Evolutionary conservation across 2,888 invertebrate genomes (phyloP), one percentile per base, ranked within the genome.

Genomic region (Tromatobia lineatoria): DNA sequence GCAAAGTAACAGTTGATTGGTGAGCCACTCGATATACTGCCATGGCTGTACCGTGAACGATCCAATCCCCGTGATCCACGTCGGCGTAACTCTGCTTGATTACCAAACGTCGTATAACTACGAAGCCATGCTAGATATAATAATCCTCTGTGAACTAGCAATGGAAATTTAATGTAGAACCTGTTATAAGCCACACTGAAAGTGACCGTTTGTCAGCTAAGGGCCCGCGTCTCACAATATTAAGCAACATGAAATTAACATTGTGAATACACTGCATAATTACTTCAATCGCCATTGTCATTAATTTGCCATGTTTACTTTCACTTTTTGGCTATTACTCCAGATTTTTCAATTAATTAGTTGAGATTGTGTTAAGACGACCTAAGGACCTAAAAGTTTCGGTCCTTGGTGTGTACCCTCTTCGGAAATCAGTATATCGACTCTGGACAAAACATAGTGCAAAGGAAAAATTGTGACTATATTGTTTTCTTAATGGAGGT

Each of bases 1-100:
- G 85, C 80, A 84, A 88, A 88, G 88, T 88, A 88, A 87, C 87
- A 86, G 87, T 85, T 88, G 86, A 87, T 88, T 88, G 86, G 87
- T 85, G 85, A 82, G 83, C 84, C 70, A 83, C 80, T 86, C 85
- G 80, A 85, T 85, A 84, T 85, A 75, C 45, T 64, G 61, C 67
- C 82, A 67, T 57, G 78, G 54, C 52, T 57, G 34, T 45, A 20
- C 69, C 34, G 15, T 54, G 38, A 66, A 54, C 23, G 38, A 34
- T 69, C 50, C 52, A 69, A 50, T 83, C 54, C 52, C 64, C 45
- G 52, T 75, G 74, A 57, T 77, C 20, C 54, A 59, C 61, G 66
- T 81, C 54, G 74, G 75, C 76, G 66, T 83, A 83, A 86, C 77
- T 85, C 75, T 23, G 64, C 77, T 82, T 81, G 80, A 87, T 87